A percentile compares a stretch with the other conserved stretches of the same genome.
phyloP scores from a whole-genome alignment of 2,888 invertebrate genomes.

The Cataglyphis cursor region DNA sequence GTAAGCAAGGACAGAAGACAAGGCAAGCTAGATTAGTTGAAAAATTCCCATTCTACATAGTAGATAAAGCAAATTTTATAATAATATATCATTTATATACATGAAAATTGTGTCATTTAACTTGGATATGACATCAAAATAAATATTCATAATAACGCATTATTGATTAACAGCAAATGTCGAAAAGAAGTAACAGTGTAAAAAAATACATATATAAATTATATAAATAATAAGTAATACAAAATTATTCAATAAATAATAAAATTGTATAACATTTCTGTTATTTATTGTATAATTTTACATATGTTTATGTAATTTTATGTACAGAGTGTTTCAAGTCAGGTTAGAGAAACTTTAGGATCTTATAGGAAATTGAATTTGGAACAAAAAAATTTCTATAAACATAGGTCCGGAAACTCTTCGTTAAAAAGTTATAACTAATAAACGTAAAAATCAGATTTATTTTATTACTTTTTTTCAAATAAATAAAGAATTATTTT shows the following conservation, averaged over 20 bases:
- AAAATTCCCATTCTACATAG: neutral
- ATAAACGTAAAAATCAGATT: too few species aligned
- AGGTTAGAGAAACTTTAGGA: too few species aligned
- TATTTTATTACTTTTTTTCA: too few species aligned
- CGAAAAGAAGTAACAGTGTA: neutral
- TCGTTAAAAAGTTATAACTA: too few species aligned
- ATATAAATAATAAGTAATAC: neutral
- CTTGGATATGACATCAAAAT: neutral
- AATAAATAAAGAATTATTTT: too few species aligned
- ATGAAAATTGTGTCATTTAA: neutral
- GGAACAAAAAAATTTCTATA: too few species aligned
- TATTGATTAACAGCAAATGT: neutral
- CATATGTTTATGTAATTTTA: too few species aligned
- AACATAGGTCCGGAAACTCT: too few species aligned
- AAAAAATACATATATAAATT: too few species aligned
- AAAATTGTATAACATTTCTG: neutral
- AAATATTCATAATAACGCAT: neutral
- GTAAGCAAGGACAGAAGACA: constrained; percentile 73
- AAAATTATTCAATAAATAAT: neutral
- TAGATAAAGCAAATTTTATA: neutral
- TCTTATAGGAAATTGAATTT: too few species aligned
- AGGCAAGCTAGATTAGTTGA: neutral
- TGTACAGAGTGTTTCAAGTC: too few species aligned
- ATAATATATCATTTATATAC: neutral
- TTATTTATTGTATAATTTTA: neutral